Conservation (phyloP, 2,888 invertebrate species). For the Heliothis peltigera region DNA sequence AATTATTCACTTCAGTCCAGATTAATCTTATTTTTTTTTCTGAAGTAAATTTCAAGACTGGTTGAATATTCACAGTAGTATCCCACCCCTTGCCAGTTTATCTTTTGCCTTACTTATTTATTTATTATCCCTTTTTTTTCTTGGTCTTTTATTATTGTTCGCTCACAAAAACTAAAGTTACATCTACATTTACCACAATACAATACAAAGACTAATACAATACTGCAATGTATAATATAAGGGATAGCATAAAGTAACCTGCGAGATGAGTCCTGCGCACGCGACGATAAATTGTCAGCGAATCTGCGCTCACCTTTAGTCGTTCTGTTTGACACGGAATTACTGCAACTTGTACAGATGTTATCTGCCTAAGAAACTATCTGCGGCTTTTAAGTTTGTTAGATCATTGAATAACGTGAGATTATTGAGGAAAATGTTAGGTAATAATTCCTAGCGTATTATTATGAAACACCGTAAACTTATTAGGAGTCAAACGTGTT, state of each 20-base stretch:
- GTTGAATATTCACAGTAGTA: no score
- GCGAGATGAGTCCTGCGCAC: constrained; percentile 32
- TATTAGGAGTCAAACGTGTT: no score
- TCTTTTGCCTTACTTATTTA: no score
- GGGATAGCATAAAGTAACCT: constrained; percentile 22
- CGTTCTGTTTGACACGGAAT: constrained; percentile 44
- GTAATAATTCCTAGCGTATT: no score
- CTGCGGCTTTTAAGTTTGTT: constrained; percentile 3
- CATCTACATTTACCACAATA: constrained; percentile 1
- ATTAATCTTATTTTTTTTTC: neutral
- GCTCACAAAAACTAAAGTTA: neutral
- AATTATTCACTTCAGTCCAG: neutral
- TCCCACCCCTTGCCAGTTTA: no score
- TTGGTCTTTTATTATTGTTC: neutral
- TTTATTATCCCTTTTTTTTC: neutral
- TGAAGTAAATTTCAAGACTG: neutral
- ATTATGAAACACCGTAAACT: no score
- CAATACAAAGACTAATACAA: constrained; percentile 12
- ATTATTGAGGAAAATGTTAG: neutral
- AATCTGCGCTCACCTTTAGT: constrained; percentile 35
- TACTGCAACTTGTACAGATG: constrained; percentile 36
- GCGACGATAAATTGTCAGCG: constrained; percentile 43
- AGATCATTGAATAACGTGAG: neutral
- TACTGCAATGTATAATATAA: constrained; percentile 19
- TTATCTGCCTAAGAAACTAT: constrained; percentile 20